Conservation (phyloP, 2,888 invertebrate species). For the Lysandra coridon region DNA sequence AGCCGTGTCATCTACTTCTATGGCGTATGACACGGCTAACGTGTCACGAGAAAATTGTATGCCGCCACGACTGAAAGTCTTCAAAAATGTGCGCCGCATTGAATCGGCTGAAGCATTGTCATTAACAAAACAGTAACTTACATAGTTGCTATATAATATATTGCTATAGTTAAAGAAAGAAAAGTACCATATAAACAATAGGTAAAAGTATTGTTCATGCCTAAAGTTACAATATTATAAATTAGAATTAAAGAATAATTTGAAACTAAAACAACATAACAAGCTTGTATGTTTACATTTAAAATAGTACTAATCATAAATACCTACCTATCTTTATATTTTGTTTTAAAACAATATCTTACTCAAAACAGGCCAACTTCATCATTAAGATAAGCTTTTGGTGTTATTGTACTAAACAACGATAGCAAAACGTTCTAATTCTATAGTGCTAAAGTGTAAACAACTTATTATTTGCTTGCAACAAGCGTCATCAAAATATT, state of each 20-base stretch:
- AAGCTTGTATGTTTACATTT: background rate
- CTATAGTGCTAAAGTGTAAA: background rate
- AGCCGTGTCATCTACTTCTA: too few species aligned
- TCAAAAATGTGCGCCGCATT: too few species aligned
- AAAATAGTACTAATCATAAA: background rate
- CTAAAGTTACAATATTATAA: background rate
- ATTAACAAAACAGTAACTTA: too few species aligned
- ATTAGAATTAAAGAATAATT: background rate
- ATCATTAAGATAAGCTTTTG: constrained; percentile 20
- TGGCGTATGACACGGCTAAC: too few species aligned
- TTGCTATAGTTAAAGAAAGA: too few species aligned
- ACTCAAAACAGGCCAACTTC: constrained; percentile 16
- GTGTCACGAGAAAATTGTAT: too few species aligned
- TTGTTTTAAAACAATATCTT: constrained; percentile 1
- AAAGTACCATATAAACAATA: too few species aligned
- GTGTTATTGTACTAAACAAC: constrained; percentile 1
- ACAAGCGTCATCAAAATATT: background rate
- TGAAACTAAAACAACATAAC: background rate
- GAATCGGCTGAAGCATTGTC: background rate
- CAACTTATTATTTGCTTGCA: background rate
- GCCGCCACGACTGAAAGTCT: too few species aligned
- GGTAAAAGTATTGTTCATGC: background rate
- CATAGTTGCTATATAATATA: too few species aligned
- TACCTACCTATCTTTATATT: background rate
- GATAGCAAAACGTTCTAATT: too few species aligned